Conservation (phyloP, 2,113 vertebrate species). For the Sorex araneus region DNA sequence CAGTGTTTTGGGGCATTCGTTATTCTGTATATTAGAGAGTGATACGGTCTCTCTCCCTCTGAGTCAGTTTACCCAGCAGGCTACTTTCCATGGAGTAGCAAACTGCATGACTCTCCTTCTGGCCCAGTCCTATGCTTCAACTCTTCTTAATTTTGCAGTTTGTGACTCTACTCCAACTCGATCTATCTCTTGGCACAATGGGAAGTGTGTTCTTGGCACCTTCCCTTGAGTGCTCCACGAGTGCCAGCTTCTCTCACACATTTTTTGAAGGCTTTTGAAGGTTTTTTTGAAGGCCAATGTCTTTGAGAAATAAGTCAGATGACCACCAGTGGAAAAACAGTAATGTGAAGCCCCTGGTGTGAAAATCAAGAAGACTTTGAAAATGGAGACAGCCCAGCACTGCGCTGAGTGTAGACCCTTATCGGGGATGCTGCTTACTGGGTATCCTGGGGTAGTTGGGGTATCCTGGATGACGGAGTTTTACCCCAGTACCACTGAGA, state of each 20-base stretch:
- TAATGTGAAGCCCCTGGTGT: not conserved
- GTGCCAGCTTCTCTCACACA: not conserved
- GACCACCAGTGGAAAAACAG: not conserved
- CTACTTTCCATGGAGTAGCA: too few relatives aligned
- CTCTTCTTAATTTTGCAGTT: not conserved
- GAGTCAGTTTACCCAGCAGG: too few relatives aligned
- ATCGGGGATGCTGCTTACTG: too few relatives aligned
- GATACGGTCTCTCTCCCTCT: too few relatives aligned
- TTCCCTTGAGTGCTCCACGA: not conserved
- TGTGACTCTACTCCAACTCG: not conserved
- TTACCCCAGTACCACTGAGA: too few relatives aligned
- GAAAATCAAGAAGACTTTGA: slow-evolving; percentile 7
- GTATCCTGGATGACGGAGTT: too few relatives aligned
- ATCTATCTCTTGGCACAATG: not conserved
- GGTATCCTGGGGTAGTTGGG: too few relatives aligned
- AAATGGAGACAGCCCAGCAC: not conserved
- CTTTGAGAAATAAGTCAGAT: not conserved
- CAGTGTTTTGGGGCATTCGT: too few relatives aligned
- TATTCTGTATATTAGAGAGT: too few relatives aligned
- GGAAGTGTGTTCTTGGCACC: not conserved
- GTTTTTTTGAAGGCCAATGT: not conserved
- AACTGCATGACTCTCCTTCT: too few relatives aligned
- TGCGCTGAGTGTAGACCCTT: not conserved
- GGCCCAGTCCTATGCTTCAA: too few relatives aligned
- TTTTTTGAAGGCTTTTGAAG: not conserved